Evolutionary conservation across 2,888 invertebrate genomes (phyloP).

Genomic region (Rhamnusium bicolor): DNA sequence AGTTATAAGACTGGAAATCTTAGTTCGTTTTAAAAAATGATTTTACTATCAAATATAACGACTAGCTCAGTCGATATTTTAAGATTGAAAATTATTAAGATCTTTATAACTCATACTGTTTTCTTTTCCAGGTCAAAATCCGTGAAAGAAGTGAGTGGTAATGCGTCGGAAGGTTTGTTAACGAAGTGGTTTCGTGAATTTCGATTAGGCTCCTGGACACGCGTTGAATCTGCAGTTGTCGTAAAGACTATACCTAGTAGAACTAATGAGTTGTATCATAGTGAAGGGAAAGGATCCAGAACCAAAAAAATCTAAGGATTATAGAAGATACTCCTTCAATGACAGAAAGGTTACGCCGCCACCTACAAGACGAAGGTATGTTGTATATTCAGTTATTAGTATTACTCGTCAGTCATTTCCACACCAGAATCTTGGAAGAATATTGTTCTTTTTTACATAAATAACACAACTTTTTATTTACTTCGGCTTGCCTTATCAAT

Average conservation of each 20-base stretch:
- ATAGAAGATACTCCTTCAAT: constrained; percentile 56
- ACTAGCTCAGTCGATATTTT: too few relatives aligned
- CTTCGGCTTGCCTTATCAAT: too few relatives aligned
- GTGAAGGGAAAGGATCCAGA: not conserved
- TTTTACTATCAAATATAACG: too few relatives aligned
- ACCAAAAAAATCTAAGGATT: not conserved
- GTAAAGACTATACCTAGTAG: not conserved
- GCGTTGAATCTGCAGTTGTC: not conserved
- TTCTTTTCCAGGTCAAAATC: not conserved
- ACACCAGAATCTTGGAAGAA: too few relatives aligned
- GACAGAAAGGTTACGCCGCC: constrained; percentile 47
- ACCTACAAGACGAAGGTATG: constrained; percentile 51
- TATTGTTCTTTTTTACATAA: too few relatives aligned
- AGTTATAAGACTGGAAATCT: too few relatives aligned
- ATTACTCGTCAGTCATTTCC: too few relatives aligned
- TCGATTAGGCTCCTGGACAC: not conserved
- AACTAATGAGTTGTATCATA: not conserved
- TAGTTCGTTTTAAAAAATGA: too few relatives aligned
- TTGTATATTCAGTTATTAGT: too few relatives aligned
- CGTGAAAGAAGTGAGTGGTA: not conserved
- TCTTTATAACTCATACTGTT: not conserved
- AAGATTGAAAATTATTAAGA: too few relatives aligned
- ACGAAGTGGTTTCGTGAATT: not conserved
- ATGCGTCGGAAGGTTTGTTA: not conserved
- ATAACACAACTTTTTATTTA: too few relatives aligned